Evolutionary conservation across 1,140 invertebrate genomes (phyloP).

Genomic region (Bombus cullumanus): DNA sequence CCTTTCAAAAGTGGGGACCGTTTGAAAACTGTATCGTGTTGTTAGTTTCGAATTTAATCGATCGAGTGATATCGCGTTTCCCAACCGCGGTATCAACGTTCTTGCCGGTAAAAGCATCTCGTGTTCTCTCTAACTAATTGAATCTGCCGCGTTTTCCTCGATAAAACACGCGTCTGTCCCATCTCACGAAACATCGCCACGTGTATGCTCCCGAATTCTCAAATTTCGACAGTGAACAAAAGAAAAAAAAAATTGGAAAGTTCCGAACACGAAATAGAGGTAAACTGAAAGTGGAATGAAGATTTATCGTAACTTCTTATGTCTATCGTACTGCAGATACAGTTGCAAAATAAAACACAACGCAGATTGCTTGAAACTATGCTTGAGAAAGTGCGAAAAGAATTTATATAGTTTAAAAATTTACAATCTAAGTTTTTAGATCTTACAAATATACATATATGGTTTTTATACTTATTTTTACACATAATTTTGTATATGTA

Average conservation of each 20-base stretch:
- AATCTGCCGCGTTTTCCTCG: conserved; percentile 8
- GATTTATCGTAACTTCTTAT: background rate
- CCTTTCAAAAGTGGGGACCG: too few relatives aligned
- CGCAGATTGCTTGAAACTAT: background rate
- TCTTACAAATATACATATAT: too few relatives aligned
- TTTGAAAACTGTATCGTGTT: conserved; percentile 11
- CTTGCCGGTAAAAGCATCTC: conserved; percentile 31
- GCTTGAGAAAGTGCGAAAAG: background rate
- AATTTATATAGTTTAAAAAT: too few relatives aligned
- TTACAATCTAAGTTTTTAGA: too few relatives aligned
- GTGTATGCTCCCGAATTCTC: background rate
- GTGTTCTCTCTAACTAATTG: conserved; percentile 36
- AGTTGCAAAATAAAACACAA: background rate
- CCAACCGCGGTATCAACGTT: background rate
- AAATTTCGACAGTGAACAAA: background rate
- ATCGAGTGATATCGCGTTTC: conserved; percentile 1
- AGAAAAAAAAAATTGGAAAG: background rate
- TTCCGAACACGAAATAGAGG: background rate
- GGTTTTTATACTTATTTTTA: too few relatives aligned
- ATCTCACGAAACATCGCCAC: background rate
- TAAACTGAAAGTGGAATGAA: background rate
- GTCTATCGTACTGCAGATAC: background rate
- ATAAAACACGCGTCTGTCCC: background rate
- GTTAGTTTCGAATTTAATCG: conserved; percentile 30
- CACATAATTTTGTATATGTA: too few relatives aligned